Base-by-base conservation (phyloP, 2,113 vertebrate genomes). In the Varanus komodoensis region DNA sequence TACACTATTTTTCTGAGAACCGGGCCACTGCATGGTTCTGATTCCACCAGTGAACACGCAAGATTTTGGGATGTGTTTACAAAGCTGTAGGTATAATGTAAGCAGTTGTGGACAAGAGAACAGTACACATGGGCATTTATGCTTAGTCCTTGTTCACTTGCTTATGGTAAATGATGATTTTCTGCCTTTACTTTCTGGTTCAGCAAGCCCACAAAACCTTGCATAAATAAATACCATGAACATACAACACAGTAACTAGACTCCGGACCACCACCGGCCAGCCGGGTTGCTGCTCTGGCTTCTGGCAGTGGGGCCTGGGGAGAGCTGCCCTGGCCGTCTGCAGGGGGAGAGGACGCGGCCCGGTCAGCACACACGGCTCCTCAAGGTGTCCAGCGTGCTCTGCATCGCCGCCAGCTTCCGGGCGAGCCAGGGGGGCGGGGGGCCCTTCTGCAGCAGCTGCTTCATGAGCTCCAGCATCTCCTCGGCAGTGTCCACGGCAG, bases 381-480 rank as follows among this genome's bases (percentile, higher is more conserved):
- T 95, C 15, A 98, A 92, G 71, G 7, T 50, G 4, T 93, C 90
- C 2, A 98, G 73, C 69, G 97, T 95, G 5, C 89, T 34, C 8
- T 98, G 98, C 3, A 99, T 96, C 61, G 91, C 94, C 84, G 97
- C 95, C 68, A 99, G 93, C 95, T 96, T 98, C 89, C 0, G 57
- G 0, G 93, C 92, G 9, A 99, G 94, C 98, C 99, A 99, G 14
- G 71, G 92, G 19, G 99, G 98, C 1, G 97, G 95, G 0, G 96
- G 91, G 0, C 89, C 91, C 48, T 94, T 95, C 23, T 89, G 94
- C 0, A 97, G 88, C 68, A 99, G 91, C 11, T 89, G 87, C 94
- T 97, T 98, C 29, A 98, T 69, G 8, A 97, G 96, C 64, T 97
- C 98, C 93, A 99, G 86, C 77, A 98, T 97, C 14, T 93, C 95